Conservation (phyloP, 2,113 vertebrate species). For the Ibidorhyncha struthersii region DNA sequence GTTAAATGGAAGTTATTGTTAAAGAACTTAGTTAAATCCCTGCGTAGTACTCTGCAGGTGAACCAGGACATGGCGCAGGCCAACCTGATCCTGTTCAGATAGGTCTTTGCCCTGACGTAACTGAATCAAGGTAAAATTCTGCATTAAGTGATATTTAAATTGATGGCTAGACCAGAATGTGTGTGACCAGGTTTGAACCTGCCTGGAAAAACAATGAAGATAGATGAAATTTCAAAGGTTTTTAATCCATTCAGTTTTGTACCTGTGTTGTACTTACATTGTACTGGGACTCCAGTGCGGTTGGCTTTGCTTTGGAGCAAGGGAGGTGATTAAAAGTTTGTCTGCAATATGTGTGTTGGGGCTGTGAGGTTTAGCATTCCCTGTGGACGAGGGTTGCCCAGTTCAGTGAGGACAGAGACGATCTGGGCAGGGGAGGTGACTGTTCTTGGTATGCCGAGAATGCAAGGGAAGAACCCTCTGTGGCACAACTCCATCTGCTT, state of each 20-base stretch:
- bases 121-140: background rate
- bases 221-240: background rate
- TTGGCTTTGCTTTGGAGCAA: background rate
- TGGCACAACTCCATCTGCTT: conserved; percentile 60
- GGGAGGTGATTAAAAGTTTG: background rate
- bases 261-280: background rate
- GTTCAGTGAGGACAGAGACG: conserved; percentile 17
- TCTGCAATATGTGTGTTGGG: background rate
- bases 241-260: background rate
- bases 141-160: background rate
- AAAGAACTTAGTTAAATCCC: background rate
- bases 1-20: background rate
- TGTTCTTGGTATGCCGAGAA: background rate
- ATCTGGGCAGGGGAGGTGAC: conserved; percentile 39
- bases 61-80: background rate
- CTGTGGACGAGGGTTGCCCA: background rate
- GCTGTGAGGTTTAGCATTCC: background rate
- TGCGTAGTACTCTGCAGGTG: background rate
- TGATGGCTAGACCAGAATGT: background rate
- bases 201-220: background rate
- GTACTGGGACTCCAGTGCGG: background rate
- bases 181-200: background rate
- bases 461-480: conserved; percentile 24
- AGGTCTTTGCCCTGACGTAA: background rate
- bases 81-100: background rate